Conservation (phyloP, 2,888 invertebrate species). For the Leucoma salicis region DNA sequence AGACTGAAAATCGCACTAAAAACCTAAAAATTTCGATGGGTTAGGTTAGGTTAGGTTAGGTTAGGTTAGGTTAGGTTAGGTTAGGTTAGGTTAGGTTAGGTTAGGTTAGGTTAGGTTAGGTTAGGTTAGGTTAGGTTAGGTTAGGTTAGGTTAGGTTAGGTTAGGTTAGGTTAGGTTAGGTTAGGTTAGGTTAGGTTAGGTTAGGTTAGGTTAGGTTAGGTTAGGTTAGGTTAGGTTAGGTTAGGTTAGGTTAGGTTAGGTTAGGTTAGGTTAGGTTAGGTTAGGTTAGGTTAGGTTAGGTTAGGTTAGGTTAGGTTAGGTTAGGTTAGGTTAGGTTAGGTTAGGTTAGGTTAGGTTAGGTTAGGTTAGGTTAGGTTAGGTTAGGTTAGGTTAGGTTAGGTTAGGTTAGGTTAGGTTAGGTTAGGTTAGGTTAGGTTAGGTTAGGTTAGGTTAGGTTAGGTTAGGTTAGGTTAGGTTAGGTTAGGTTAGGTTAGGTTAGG, state of each 20-base stretch:
- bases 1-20: no score
- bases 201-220: conserved; percentile 21
- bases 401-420: no score
- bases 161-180: conserved; percentile 23
- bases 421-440: no score
- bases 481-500: neutral
- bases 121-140: conserved; percentile 22
- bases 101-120: conserved; percentile 23
- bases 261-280: conserved; percentile 23
- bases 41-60: conserved; percentile 19
- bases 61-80: conserved; percentile 22
- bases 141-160: conserved; percentile 23
- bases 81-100: conserved; percentile 23
- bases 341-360: conserved; percentile 17
- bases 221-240: conserved; percentile 22
- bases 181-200: conserved; percentile 23
- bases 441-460: no score
- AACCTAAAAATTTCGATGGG: no score
- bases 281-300: conserved; percentile 21
- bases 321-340: conserved; percentile 19
- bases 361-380: conserved; percentile 8
- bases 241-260: conserved; percentile 23
- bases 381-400: conserved; percentile 2
- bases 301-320: conserved; percentile 22
- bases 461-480: neutral